Conservation (phyloP, 2,113 vertebrate genomes). For the Mesembrinibis cayennensis region DNA sequence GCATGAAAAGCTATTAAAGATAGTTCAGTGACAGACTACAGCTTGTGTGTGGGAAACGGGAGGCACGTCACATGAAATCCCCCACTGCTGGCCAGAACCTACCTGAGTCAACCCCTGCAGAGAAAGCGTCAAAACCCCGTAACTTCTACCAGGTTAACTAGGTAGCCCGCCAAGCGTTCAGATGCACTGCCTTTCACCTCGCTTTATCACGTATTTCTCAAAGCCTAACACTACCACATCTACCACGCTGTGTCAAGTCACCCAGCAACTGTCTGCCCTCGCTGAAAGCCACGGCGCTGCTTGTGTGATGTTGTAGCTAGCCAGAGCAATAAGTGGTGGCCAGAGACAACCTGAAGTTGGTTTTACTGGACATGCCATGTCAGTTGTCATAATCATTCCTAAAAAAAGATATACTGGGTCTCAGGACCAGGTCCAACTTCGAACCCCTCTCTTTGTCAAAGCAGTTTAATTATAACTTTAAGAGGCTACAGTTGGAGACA, state of each 20-base stretch:
- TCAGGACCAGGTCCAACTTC: not conserved
- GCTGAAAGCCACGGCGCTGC: not conserved
- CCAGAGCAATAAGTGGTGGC: not conserved
- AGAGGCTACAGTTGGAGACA: not conserved
- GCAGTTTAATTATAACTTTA: not conserved
- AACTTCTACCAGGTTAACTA: not conserved
- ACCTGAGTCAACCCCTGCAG: not conserved
- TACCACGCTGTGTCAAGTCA: accelerated
- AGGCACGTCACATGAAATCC: conserved; percentile 49
- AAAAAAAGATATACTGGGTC: not conserved
- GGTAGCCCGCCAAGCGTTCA: not conserved
- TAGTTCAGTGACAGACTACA: conserved; percentile 61
- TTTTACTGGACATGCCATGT: not conserved
- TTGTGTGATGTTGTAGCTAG: accelerated
- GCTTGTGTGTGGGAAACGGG: conserved; percentile 51
- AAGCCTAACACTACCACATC: not conserved
- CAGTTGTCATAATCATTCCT: not conserved
- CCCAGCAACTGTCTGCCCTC: not conserved
- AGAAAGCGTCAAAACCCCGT: conserved; percentile 1
- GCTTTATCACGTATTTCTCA: not conserved
- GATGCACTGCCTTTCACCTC: not conserved
- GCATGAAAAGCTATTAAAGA: conserved; percentile 56
- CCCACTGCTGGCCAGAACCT: conserved; percentile 5
- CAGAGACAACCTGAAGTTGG: not conserved
- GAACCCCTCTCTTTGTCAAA: not conserved